Base-by-base conservation (phyloP, 2,888 invertebrate genomes). In the Diloba caeruleocephala region DNA sequence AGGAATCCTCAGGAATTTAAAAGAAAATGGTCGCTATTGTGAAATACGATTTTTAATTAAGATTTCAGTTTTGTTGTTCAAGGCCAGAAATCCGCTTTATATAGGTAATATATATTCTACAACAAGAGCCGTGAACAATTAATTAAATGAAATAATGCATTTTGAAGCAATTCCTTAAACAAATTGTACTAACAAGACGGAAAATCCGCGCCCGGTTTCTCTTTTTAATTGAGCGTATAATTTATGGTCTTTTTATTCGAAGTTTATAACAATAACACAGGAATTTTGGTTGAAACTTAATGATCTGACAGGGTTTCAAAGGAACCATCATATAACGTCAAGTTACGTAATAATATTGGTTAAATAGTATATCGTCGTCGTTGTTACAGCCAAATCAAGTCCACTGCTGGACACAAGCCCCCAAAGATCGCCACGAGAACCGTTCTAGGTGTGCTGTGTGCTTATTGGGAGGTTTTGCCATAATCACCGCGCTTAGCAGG, bases 181-280 rank as follows among this genome's bases (percentile, higher is more conserved):
- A 79, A 79, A 81, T 83, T 81, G 73, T 58, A 62, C 46, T 76
- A 79, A 78, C 71, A 77, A 78, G 69, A 65, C 74, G 74, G 76
- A 74, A 78, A 79, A 78, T 67, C 56, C 59, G 53, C 39, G 51
- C 58, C 56, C 60, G 51, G 71, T 76, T 75, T 78, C 76, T 76
- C 73, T 72, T 78, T 81, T 78, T 80, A 84, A 82, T 81, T 78
- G 82, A 76, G 71, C 65, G 60, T 71, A 68, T 73, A 74, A 81
- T 81, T 82, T 72, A 79, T 73, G 57, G 70, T 53, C 56, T 57
- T 49, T 62, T 59, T 60, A 74, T 53, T 45, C 55, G 57, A 70
- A 71, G 48, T 68, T 67, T 65, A 43, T 50, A 44, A 59, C 36
- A 64, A 55, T 52, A 59, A 48, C 23, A 53, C 26, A 25, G 36